These are phyloP conservation scores for Orchesella cincta DNA, from an alignment of 1,140 invertebrate genomes.

Conservation along the genomic window DNA sequence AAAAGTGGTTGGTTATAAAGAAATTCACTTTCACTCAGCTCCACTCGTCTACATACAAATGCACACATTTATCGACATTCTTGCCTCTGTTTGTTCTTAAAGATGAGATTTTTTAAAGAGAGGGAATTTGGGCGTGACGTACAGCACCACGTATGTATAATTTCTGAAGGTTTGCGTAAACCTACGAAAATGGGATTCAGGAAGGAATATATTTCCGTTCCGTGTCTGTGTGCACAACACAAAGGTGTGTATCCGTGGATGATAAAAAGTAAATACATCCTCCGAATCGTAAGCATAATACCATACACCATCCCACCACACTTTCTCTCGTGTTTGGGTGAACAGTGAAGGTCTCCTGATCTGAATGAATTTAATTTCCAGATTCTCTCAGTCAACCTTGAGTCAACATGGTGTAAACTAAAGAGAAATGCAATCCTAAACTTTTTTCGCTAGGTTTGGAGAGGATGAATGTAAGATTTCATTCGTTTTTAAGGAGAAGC, in stretches of 20 bases:
- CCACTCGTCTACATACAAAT: not conserved
- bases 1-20: no score
- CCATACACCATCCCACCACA: not conserved
- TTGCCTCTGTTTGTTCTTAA: not conserved
- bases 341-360: slow-evolving; percentile 7
- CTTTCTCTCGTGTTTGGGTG: not conserved
- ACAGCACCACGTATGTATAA: not conserved
- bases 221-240: no score
- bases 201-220: no score
- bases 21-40: not conserved
- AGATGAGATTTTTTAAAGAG: slow-evolving; percentile 6
- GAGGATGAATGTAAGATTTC: not conserved
- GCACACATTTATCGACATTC: not conserved
- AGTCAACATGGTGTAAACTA: not conserved
- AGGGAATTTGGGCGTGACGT: slow-evolving; percentile 2
- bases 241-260: no score
- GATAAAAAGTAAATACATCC: slow-evolving; percentile 11
- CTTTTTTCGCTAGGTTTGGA: not conserved
- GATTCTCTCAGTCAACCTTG: not conserved
- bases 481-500: not conserved
- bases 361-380: slow-evolving; percentile 47
- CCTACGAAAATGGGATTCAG: not conserved
- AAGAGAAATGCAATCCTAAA: slow-evolving; percentile 19
- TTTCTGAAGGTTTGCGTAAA: not conserved
- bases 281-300: not conserved